Base-by-base conservation (phyloP, 2,888 invertebrate genomes). In the Abrostola tripartita region DNA sequence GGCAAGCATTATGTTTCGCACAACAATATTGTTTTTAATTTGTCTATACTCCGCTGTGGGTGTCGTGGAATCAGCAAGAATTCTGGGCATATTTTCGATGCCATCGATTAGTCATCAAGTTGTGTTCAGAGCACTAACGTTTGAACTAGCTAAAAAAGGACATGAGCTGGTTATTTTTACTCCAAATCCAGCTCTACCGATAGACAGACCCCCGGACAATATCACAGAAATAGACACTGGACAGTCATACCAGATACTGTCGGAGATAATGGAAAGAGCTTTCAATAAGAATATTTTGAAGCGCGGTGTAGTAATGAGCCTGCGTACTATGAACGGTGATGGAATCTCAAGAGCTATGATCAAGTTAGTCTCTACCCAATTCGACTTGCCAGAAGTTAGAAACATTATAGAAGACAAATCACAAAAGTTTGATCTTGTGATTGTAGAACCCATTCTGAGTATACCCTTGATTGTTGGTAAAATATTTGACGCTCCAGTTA, bases 61-160 rank as follows among this genome's bases (percentile, higher is more conserved):
- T 40, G 24, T 24, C 1, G 24, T 24, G 24, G 71, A 81, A 14
- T 53, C 79, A 0, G 76, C 76, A 6, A 78, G 74, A 67, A 81
- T 82, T n/a, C 58, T 82, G 37, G 77, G 52, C 1, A 63, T 92
- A 0, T 81, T 89, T 38, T 86, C 93, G 0, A 76, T 81, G 5
- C 88, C 93, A 1, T 90, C 92, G 0, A 84, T 91, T 47, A 94
- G 93, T 55, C 94, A 95, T 66, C 93, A 94, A 78, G 79, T 91
- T 0, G 87, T 90, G 0, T 92, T 86, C 59, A 82, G 88, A 41
- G 81, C 87, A 1, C 59, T 95, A 1, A 86, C 86, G 4, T 79
- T 85, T 8, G 91, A 90, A 47, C 75, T 95, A n/a, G 85, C 85
- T 0, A 85, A 77, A 82, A 37, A 24, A 47, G 71, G 68, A 0